Evolutionary conservation across 2,888 invertebrate genomes (phyloP).

Genomic region (Cosmorhoe ocellata): DNA sequence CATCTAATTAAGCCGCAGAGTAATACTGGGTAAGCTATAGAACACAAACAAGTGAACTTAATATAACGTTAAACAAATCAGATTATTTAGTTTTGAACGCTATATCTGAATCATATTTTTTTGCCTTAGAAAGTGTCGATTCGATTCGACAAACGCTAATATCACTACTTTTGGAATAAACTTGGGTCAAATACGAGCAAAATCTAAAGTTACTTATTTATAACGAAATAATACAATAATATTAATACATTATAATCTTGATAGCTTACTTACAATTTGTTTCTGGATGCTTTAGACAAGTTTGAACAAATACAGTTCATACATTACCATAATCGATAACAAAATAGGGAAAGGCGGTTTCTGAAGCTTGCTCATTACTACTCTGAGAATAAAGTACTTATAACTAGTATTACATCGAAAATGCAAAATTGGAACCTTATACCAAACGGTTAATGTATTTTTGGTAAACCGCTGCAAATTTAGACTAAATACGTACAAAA

Average conservation of each 20-base stretch:
- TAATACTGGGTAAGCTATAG: conserved; percentile 11
- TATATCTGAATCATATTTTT: background rate
- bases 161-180: too few relatives aligned
- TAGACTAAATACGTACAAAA: conserved; percentile 21
- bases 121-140: too few relatives aligned
- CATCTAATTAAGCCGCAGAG: conserved; percentile 8
- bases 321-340: background rate
- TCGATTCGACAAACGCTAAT: too few relatives aligned
- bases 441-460: conserved; percentile 40
- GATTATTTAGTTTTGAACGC: background rate
- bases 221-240: too few relatives aligned
- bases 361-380: conserved; percentile 16
- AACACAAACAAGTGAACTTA: background rate
- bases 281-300: too few relatives aligned
- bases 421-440: conserved; percentile 41
- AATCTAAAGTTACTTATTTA: too few relatives aligned
- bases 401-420: conserved; percentile 28
- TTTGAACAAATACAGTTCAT: too few relatives aligned
- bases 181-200: too few relatives aligned
- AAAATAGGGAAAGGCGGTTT: background rate
- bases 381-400: conserved; percentile 23
- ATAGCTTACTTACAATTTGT: too few relatives aligned
- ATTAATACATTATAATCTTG: too few relatives aligned
- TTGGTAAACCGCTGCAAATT: conserved; percentile 50
- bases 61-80: background rate